Evolutionary conservation across 2,888 invertebrate genomes (phyloP).

Genomic region (Nemurella pictetii): DNA sequence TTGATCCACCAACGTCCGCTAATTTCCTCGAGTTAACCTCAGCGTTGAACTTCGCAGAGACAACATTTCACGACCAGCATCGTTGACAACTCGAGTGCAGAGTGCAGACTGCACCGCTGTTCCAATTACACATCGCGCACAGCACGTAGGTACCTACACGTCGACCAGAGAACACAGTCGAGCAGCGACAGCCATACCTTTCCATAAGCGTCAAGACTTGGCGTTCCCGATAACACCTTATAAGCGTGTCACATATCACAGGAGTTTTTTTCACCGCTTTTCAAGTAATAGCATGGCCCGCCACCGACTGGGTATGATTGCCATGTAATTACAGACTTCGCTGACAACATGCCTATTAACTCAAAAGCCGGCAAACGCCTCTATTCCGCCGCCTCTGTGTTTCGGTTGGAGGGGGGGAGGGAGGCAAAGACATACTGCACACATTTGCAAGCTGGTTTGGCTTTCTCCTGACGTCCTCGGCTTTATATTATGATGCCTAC

Average conservation of each 20-base stretch:
- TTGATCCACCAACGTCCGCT: background rate
- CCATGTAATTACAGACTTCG: background rate
- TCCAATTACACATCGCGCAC: background rate
- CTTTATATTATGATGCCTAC: too few relatives aligned
- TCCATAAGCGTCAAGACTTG: background rate
- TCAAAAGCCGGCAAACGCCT: background rate
- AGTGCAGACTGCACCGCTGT: background rate
- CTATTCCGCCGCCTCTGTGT: background rate
- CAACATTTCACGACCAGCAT: too few relatives aligned
- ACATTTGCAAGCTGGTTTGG: background rate
- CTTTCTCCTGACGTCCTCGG: background rate
- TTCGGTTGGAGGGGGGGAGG: background rate
- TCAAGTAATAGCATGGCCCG: background rate
- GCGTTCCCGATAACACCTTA: background rate
- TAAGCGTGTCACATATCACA: background rate
- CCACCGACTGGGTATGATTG: background rate
- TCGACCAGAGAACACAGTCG: background rate
- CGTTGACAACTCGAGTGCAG: background rate
- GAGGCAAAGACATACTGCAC: too few relatives aligned
- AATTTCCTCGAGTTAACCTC: background rate
- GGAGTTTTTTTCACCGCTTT: background rate
- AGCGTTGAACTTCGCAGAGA: background rate
- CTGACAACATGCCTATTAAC: background rate
- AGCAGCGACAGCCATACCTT: background rate
- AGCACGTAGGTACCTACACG: background rate